These are phyloP conservation scores for Hirtodrosophila confusa DNA, from an alignment of 2,888 invertebrate species.

Conservation along the genomic window DNA sequence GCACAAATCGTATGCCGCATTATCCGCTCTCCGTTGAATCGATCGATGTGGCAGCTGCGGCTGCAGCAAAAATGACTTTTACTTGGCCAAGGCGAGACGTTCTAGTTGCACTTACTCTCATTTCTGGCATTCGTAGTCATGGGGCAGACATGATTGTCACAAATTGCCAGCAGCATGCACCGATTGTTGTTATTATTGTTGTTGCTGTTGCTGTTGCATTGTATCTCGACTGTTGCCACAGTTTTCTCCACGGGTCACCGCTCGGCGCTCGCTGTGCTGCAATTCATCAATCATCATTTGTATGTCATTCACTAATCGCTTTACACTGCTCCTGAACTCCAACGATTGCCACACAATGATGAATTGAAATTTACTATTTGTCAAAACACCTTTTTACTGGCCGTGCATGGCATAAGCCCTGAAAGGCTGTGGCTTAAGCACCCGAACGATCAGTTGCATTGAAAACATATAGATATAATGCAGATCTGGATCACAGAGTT, in stretches of 20 bases:
- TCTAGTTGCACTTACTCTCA: slow-evolving; percentile 43
- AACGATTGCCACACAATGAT: slow-evolving; percentile 67
- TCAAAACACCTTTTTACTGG: slow-evolving; percentile 48
- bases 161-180: slow-evolving; percentile 61
- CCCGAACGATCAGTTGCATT: no score
- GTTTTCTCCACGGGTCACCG: slow-evolving; percentile 72
- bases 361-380: slow-evolving; percentile 56
- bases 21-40: slow-evolving; percentile 12
- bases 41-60: slow-evolving; percentile 20
- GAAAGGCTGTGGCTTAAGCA: neutral
- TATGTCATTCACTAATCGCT: slow-evolving; percentile 72
- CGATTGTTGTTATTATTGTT: slow-evolving; percentile 43
- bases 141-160: slow-evolving; percentile 67
- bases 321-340: slow-evolving; percentile 63
- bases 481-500: no score
- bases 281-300: slow-evolving; percentile 76
- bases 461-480: no score
- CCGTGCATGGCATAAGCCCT: slow-evolving; percentile 7
- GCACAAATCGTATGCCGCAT: slow-evolving; percentile 30
- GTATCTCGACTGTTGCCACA: slow-evolving; percentile 60
- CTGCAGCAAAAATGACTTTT: slow-evolving; percentile 50
- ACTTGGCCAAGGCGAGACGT: slow-evolving; percentile 48
- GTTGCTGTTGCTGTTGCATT: slow-evolving; percentile 33
- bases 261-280: slow-evolving; percentile 37
- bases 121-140: slow-evolving; percentile 6